Base-by-base conservation (phyloP, 1,140 invertebrate genomes). In the Drosophila sechellia region DNA sequence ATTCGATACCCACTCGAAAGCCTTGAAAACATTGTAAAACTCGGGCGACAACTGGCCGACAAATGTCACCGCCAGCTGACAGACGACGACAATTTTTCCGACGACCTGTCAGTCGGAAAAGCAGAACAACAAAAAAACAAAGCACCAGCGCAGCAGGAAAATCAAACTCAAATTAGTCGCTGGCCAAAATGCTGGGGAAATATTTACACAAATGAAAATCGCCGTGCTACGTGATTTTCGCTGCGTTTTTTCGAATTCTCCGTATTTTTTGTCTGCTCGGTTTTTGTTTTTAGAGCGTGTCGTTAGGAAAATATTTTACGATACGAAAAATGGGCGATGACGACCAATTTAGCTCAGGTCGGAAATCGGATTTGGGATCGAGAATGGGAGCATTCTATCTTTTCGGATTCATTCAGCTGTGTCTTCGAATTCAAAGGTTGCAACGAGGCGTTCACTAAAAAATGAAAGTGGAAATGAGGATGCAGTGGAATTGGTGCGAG, bases 121-220 rank as follows among this genome's bases (percentile, higher is more conserved):
- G 42, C 55, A 52, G 60, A 43, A 68, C 64, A 65, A 22, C 59
- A 37, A 13, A 1, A 13, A 3, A 11, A 37, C 3, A 12, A 39
- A 39, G 12, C 37, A 39, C 12, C 37, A 39, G 12, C 37, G 3
- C 35, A 37, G 11, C 37, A 61, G 48, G 43, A 39, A 57, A 54
- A 43, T 66, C 77, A 85, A 77, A 75, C 65, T 68, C 79, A 78
- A 81, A 81, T 81, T 83, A 81, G 79, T 78, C 42, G 68, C 75
- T 61, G 69, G 55, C 56, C 74, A 53, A 63, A 65, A 77, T 65
- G 78, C 66, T 69, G 17, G 20, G 50, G 50, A 66, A 83, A 87
- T 89, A 87, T 87, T 87, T 87, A 87, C 89, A 87, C 84, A 87
- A 90, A 89, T 80, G 84, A 89, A 89, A 89, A 89, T 89, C 80